These are phyloP conservation scores for Macropodus opercularis DNA, from an alignment of 2,797 vertebrate genomes.

Conservation along the genomic window DNA sequence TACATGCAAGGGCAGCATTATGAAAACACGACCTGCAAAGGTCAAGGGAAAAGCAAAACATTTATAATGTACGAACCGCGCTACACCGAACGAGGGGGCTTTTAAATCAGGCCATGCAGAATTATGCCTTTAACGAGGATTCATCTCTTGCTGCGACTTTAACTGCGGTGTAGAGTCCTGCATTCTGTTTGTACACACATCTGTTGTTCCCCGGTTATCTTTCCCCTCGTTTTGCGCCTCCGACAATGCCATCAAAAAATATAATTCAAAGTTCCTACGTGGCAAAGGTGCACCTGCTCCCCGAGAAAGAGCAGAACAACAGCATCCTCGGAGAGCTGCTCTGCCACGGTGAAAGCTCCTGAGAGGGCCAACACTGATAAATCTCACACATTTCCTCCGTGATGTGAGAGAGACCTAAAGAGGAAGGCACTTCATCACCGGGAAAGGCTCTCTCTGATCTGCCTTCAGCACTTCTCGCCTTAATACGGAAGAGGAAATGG, in stretches of 20 bases:
- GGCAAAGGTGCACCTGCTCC: constrained; percentile 74
- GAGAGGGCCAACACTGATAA: constrained; percentile 78
- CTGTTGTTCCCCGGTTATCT: constrained; percentile 48
- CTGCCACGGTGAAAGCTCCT: constrained; percentile 60
- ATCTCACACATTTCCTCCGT: constrained; percentile 80
- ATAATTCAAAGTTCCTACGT: constrained; percentile 62
- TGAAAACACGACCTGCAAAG: constrained; percentile 60
- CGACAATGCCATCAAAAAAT: constrained; percentile 72
- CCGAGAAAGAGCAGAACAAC: constrained; percentile 47
- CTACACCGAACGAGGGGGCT: constrained; percentile 15
- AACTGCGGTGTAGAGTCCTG: background rate
- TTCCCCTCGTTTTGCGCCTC: constrained; percentile 64
- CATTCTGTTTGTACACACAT: constrained; percentile 30
- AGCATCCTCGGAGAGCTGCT: constrained; percentile 52
- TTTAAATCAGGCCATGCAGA: constrained; percentile 18
- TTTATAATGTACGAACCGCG: constrained; percentile 44
- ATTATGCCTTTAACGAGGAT: background rate
- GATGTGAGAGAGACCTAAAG: constrained; percentile 80
- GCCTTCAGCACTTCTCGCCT: constrained; percentile 81
- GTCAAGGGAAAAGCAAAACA: constrained; percentile 58
- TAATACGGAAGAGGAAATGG: constrained; percentile 83
- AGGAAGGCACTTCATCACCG: constrained; percentile 83
- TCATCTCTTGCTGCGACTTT: constrained; percentile 10
- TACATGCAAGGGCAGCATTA: constrained; percentile 55
- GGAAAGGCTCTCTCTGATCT: constrained; percentile 75